Evolutionary conservation across 2,888 invertebrate genomes (phyloP).

Genomic region (Cylloceria caligata): DNA sequence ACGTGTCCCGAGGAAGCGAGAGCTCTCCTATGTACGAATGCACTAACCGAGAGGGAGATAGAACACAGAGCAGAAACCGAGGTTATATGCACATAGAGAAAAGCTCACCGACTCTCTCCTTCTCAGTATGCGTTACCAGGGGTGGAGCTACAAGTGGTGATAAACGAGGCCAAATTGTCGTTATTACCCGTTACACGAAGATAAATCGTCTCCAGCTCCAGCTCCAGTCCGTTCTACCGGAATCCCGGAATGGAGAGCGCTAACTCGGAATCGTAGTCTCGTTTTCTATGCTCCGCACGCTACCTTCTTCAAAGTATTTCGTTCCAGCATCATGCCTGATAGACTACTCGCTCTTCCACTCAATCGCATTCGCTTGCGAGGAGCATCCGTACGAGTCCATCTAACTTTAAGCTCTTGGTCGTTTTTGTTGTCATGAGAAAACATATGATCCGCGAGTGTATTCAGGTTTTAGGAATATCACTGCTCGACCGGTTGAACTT

Average conservation of each 20-base stretch:
- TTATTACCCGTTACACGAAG: slow-evolving; percentile 78
- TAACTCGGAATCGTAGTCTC: slow-evolving; percentile 10
- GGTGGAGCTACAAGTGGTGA: slow-evolving; percentile 83
- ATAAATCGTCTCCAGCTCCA: slow-evolving; percentile 68
- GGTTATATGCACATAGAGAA: slow-evolving; percentile 19
- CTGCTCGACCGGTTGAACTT: background rate
- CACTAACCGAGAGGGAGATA: slow-evolving; percentile 62
- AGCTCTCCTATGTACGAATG: slow-evolving; percentile 56
- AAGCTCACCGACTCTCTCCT: slow-evolving; percentile 43
- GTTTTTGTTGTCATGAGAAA: background rate
- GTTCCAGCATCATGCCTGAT: background rate
- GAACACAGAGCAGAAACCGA: slow-evolving; percentile 19
- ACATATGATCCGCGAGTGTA: background rate
- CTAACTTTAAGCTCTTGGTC: background rate
- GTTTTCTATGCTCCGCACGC: background rate
- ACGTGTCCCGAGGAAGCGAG: slow-evolving; percentile 73
- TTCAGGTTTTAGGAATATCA: background rate
- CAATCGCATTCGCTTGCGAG: slow-evolving; percentile 13
- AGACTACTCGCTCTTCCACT: background rate
- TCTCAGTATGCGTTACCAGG: slow-evolving; percentile 75
- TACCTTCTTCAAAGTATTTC: background rate
- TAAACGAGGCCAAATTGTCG: slow-evolving; percentile 82
- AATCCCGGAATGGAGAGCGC: slow-evolving; percentile 34
- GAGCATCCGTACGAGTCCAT: slow-evolving; percentile 5
- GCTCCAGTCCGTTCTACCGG: slow-evolving; percentile 20